Percentiles rank a stretch among this genome's conserved stretches.
phyloP scores from a whole-genome alignment of 2,113 vertebrate species.

The Cnemophilus loriae region DNA sequence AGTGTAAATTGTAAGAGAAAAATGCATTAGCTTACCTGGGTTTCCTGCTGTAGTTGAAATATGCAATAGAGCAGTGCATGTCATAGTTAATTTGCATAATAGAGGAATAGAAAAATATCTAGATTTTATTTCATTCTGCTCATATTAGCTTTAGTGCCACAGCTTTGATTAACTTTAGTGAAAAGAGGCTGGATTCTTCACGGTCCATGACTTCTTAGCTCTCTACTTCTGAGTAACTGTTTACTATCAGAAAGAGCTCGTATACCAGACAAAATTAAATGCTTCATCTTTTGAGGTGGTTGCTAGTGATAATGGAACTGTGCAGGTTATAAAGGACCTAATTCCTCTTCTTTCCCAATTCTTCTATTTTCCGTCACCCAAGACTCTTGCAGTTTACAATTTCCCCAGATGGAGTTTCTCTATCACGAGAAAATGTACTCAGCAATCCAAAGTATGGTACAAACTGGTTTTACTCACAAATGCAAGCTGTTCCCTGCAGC shows the following conservation, averaged over 20 bases:
- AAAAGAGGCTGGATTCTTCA: not conserved
- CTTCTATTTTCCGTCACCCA: not conserved
- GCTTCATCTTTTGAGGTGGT: not conserved
- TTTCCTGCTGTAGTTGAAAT: constrained; percentile 27
- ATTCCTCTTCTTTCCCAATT: not conserved
- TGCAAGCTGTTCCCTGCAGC: not conserved
- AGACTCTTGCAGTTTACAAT: not conserved
- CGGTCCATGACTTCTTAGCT: not conserved
- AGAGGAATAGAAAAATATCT: not conserved
- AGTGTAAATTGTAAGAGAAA: constrained; percentile 24
- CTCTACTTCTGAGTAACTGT: not conserved
- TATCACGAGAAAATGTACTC: not conserved
- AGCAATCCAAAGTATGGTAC: not conserved
- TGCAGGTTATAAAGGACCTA: not conserved
- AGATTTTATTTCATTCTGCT: constrained; percentile 12
- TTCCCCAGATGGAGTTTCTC: not conserved
- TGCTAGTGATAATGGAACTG: not conserved
- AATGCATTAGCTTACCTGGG: not conserved
- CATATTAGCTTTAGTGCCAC: not conserved
- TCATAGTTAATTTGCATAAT: constrained; percentile 16
- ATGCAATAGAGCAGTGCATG: constrained; percentile 9
- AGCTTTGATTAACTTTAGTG: constrained; percentile 19
- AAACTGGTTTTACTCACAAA: not conserved
- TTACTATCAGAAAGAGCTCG: not conserved
- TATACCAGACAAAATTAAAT: not conserved